Evolutionary conservation across 2,113 vertebrate species (phyloP).

Genomic region (Rhadina sibilatrix): DNA sequence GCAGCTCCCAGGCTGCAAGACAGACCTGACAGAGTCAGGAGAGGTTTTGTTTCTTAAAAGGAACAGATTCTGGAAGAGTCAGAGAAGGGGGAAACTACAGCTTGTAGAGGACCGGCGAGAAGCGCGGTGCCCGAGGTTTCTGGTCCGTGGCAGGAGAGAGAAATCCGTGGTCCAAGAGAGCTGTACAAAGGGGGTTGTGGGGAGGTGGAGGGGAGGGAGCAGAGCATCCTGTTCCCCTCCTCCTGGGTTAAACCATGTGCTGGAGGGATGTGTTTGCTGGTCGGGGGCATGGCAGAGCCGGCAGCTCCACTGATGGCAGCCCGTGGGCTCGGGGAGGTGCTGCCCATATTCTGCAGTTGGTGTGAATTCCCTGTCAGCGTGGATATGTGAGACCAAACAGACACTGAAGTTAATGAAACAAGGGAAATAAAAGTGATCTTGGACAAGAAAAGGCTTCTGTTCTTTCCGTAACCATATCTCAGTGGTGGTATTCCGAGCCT

Average conservation of each 20-base stretch:
- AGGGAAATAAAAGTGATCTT: constrained; percentile 76
- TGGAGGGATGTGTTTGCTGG: not conserved
- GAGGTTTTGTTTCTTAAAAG: constrained; percentile 11
- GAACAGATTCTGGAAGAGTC: not conserved
- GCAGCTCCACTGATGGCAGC: not conserved
- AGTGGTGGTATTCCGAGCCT: not conserved
- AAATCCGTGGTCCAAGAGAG: not conserved
- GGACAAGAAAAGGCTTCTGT: constrained; percentile 69
- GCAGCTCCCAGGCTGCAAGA: not conserved
- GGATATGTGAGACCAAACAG: constrained; percentile 60
- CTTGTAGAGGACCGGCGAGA: not conserved
- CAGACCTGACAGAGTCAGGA: not conserved
- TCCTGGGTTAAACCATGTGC: not conserved
- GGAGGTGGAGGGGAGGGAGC: not conserved
- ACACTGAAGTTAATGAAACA: constrained; percentile 65
- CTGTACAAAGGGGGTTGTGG: not conserved
- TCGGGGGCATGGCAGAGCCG: not conserved
- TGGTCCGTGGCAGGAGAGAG: not conserved
- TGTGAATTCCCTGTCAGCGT: constrained; percentile 51
- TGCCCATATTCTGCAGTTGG: constrained; percentile 24
- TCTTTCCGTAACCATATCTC: constrained; percentile 28
- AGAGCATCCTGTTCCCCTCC: not conserved
- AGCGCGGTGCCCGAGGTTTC: not conserved
- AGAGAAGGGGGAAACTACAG: not conserved
- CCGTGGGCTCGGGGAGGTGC: not conserved